Base-by-base conservation (phyloP, 2,113 vertebrate genomes). In the Leptobrachium ailaonicum region DNA sequence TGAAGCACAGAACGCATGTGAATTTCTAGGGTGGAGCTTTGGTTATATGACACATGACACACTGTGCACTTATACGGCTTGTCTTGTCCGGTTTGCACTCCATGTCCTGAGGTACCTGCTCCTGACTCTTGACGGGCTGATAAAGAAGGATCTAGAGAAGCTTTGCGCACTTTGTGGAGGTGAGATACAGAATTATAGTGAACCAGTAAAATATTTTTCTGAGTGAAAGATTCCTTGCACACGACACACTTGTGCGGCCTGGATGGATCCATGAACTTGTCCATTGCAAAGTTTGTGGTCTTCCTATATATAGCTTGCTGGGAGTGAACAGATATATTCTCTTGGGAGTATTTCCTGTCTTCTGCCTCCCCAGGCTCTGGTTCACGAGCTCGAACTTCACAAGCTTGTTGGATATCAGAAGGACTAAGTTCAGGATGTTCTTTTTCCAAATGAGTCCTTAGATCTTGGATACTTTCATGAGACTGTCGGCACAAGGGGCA, bases 1-100 rank as follows among this genome's bases (percentile, higher is more conserved):
- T 96, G 95, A 84, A 96, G 88, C 32, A 96, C 95, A 4, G 95
- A 96, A 64, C 95, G 94, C 92, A 97, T 92, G 90, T 96, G 95
- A 88, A 96, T 97, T 90, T 97, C 95, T 40, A 96, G 87, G 10
- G 95, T 96, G 81, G 95, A 96, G 88, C 95, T 95, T 85, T 96
- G 95, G 88, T 96, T 96, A 88, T 97, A 96, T 44, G 96, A 96
- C 77, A 97, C 95, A 4, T 94, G 89, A 89, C 95, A 97, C 41
- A 94, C 85, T 0, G 94, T 92, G 86, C 95, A 97, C 87, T 96
- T 95, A 84, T 95, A 96, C 70, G 96, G 96, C 85, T 96, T 96
- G 88, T 93, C 95, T 77, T 81, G 79, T 20, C 79, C 79, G 56
- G 79, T 62, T 32, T 75, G 79, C 5, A 63, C 64, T 41, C 71